These are phyloP conservation scores for Theretra japonica DNA, from an alignment of 2,888 invertebrate species.

Conservation along the genomic window DNA sequence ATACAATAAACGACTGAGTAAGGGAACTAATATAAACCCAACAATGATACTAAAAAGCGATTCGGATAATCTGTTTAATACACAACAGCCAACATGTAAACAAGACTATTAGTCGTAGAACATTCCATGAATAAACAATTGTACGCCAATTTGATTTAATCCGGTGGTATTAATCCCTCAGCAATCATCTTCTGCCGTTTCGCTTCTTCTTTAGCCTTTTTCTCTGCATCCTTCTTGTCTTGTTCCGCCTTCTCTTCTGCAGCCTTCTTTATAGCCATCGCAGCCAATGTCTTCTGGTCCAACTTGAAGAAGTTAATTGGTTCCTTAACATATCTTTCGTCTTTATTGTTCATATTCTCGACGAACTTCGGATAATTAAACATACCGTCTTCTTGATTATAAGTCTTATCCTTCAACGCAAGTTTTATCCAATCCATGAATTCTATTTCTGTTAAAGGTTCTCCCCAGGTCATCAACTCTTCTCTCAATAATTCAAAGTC, in stretches of 20 bases:
- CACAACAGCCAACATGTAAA: no score
- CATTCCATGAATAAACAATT: not conserved
- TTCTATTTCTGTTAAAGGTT: constrained; percentile 69
- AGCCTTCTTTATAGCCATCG: constrained; percentile 72
- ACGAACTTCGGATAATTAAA: constrained; percentile 71
- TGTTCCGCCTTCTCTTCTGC: constrained; percentile 66
- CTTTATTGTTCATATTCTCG: constrained; percentile 75
- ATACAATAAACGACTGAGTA: not conserved
- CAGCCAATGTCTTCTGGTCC: constrained; percentile 76
- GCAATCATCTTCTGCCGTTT: constrained; percentile 70
- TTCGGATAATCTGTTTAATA: no score
- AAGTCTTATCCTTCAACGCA: constrained; percentile 69
- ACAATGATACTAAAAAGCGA: not conserved
- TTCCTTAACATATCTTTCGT: constrained; percentile 65
- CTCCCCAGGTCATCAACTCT: constrained; percentile 73
- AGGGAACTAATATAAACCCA: not conserved
- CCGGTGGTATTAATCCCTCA: constrained; percentile 60
- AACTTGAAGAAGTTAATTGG: constrained; percentile 78
- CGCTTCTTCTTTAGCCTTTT: constrained; percentile 65
- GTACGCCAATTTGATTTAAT: not conserved
- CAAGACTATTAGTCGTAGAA: no score
- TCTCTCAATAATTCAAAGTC: constrained; percentile 64
- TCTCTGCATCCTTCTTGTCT: constrained; percentile 68
- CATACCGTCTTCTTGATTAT: constrained; percentile 58
- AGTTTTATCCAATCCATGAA: constrained; percentile 69